These are phyloP conservation scores for Acanthosepion pharaonis DNA, from an alignment of 2,888 invertebrate genomes.

Conservation along the genomic window DNA sequence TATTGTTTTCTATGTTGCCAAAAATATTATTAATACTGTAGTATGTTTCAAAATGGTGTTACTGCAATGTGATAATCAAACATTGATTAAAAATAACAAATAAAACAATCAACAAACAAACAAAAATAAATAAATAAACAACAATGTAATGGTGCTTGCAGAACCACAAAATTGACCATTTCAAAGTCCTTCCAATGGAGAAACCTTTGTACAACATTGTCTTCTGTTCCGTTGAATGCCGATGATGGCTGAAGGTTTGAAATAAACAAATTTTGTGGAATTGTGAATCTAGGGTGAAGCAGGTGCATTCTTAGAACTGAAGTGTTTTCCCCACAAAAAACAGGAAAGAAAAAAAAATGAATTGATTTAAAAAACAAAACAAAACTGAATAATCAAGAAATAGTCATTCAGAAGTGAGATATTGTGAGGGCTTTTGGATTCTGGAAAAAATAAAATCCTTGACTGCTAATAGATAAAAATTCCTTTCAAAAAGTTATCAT, in stretches of 20 bases:
- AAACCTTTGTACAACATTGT: neutral
- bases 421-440: neutral
- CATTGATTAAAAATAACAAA: neutral
- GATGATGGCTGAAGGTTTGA: neutral
- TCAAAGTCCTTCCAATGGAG: constrained; percentile 3
- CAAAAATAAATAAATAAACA: neutral
- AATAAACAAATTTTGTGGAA: constrained; percentile 33
- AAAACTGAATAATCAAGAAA: neutral
- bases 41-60: neutral
- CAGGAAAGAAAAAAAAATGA: too few relatives aligned
- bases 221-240: neutral
- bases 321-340: neutral
- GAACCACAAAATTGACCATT: constrained; percentile 33
- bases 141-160: neutral
- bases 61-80: neutral
- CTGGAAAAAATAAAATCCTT: neutral
- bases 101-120: neutral
- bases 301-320: neutral
- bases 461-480: neutral
- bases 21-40: neutral
- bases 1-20: neutral
- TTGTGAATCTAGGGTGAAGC: neutral
- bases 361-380: too few relatives aligned
- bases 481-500: neutral
- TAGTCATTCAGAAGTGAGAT: neutral